Percentiles rank a stretch among this genome's conserved stretches.
Evolutionary conservation across 2,797 vertebrate species (phyloP).

Genomic region (Moxostoma hubbsi): DNA sequence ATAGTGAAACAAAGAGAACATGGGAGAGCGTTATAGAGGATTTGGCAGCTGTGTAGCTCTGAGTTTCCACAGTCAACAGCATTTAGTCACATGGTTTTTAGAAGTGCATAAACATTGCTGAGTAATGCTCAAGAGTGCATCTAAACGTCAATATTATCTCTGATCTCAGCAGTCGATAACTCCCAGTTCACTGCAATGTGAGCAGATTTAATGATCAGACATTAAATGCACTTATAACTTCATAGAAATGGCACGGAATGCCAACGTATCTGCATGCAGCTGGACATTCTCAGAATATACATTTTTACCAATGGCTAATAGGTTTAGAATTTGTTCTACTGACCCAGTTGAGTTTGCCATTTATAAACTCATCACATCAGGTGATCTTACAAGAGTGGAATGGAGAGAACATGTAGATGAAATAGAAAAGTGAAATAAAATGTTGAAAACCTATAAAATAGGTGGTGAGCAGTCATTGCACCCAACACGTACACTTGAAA

Average conservation of each 20-base stretch:
- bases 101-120: constrained; percentile 6
- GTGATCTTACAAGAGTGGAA: background rate
- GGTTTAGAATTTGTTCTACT: constrained; percentile 53
- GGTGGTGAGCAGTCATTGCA: too few relatives aligned
- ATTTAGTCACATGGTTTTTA: constrained; percentile 9
- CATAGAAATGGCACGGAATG: background rate
- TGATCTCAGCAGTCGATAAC: background rate
- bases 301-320: constrained; percentile 17
- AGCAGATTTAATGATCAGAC: background rate
- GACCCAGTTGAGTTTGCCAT: constrained; percentile 51
- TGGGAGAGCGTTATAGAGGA: background rate
- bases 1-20: constrained; percentile 29
- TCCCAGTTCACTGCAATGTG: background rate
- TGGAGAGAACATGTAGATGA: background rate
- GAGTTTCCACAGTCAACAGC: constrained; percentile 4
- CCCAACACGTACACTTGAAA: too few relatives aligned
- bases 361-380: constrained; percentile 51
- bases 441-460: too few relatives aligned
- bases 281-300: constrained; percentile 6
- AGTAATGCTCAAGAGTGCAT: constrained; percentile 5
- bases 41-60: constrained; percentile 22
- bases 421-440: too few relatives aligned
- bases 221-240: background rate
- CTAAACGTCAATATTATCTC: background rate
- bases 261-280: background rate